These are phyloP conservation scores for Myrmecophaga tridactyla DNA, from an alignment of 2,113 vertebrate species.

Conservation along the genomic window DNA sequence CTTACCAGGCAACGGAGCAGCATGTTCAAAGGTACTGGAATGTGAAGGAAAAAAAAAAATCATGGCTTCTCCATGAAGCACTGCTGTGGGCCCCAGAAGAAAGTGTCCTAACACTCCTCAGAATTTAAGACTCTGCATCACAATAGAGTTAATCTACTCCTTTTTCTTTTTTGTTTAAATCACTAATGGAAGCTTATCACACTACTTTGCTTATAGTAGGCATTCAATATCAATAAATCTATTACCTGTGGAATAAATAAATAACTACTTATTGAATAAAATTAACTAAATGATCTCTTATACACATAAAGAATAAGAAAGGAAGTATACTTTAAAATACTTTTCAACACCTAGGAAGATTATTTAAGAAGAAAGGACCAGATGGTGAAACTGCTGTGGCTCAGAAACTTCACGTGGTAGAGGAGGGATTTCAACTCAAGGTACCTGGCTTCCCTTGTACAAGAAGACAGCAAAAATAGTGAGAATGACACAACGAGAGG, in stretches of 20 bases:
- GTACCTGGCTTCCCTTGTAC: not conserved
- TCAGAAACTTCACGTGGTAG: not conserved
- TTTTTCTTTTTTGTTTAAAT: not conserved
- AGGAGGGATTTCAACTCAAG: not conserved
- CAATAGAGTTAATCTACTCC: not conserved
- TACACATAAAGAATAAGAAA: not conserved
- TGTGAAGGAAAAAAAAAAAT: not conserved
- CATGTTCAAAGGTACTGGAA: not conserved
- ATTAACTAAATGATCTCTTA: not conserved
- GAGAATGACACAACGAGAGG: conserved; percentile 10
- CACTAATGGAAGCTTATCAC: not conserved
- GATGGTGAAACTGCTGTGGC: not conserved
- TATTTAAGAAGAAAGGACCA: not conserved
- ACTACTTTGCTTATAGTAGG: not conserved
- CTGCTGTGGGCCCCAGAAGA: not conserved
- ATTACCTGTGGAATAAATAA: not conserved
- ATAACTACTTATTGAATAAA: not conserved
- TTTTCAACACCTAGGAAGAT: not conserved
- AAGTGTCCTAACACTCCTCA: not conserved
- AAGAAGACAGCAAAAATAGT: not conserved
- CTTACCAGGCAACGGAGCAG: not conserved
- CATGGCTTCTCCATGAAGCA: not conserved
- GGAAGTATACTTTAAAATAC: not conserved
- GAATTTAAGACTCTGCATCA: not conserved
- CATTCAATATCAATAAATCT: not conserved